phyloP scores from a whole-genome alignment of 1,140 invertebrate species.

The Zaprionus nigranus region DNA sequence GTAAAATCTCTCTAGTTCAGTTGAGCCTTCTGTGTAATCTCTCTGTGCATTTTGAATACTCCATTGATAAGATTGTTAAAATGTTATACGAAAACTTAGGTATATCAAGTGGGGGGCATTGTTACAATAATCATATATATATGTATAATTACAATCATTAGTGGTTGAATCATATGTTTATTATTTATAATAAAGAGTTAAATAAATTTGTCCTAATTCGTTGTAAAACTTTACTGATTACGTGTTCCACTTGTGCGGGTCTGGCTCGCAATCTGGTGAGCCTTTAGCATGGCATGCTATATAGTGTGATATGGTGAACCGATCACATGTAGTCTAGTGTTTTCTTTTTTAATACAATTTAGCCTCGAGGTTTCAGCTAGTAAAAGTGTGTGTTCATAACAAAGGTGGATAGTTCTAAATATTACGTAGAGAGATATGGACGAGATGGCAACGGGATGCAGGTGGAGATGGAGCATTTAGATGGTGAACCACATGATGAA shows the following conservation, averaged over 20 bases:
- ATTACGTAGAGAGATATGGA: slow-evolving; percentile 6
- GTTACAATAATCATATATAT: background rate
- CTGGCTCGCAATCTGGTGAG: background rate
- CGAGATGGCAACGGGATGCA: background rate
- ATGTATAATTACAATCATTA: background rate
- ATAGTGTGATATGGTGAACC: background rate
- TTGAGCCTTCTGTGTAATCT: background rate
- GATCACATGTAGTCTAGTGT: slow-evolving; percentile 1
- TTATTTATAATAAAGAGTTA: slow-evolving; percentile 2
- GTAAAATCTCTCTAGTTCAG: slow-evolving; percentile 1
- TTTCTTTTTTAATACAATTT: slow-evolving; percentile 16
- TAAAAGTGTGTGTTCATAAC: slow-evolving; percentile 1
- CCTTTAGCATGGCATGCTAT: background rate
- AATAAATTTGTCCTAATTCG: slow-evolving; percentile 6
- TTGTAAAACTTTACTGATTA: slow-evolving; percentile 3
- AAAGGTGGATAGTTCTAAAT: background rate
- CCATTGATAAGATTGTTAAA: background rate
- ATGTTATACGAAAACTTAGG: slow-evolving; percentile 2
- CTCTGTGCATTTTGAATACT: background rate
- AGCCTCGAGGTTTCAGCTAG: slow-evolving; percentile 2
- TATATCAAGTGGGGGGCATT: background rate
- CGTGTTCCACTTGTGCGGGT: background rate
- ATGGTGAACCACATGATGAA: slow-evolving; percentile 87
- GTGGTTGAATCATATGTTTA: slow-evolving; percentile 1
- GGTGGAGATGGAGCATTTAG: slow-evolving; percentile 56